A percentile compares a stretch with the other conserved stretches of the same genome.
These are phyloP conservation scores for Eucriotettix oculatus DNA, from an alignment of 2,888 invertebrate genomes.

Conservation along the genomic window DNA sequence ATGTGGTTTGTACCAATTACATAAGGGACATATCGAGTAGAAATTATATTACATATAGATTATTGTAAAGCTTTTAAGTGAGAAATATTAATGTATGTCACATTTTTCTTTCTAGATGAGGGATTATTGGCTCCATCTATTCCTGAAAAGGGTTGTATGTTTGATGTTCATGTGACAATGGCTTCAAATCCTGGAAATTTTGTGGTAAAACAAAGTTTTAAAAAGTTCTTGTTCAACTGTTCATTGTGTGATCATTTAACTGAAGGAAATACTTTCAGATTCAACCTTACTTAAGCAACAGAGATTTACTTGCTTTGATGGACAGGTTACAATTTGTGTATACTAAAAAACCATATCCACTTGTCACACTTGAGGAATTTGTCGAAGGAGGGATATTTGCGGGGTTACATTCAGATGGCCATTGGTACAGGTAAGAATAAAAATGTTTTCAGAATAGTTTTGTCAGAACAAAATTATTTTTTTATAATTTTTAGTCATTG, in stretches of 20 bases:
- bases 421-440: neutral
- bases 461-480: no score
- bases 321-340: neutral
- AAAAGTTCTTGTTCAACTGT: neutral
- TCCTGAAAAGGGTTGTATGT: slow-evolving; percentile 34
- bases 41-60: no score
- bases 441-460: no score
- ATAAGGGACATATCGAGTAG: no score
- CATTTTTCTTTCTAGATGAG: no score
- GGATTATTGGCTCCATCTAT: slow-evolving; percentile 21
- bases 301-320: neutral
- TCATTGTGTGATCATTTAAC: neutral
- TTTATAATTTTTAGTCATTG: no score
- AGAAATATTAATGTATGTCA: no score
- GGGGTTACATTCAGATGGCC: neutral
- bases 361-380: neutral
- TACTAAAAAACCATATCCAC: neutral
- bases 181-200: slow-evolving; percentile 64
- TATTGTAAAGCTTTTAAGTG: no score
- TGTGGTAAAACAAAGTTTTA: slow-evolving; percentile 20
- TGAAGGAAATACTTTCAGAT: neutral
- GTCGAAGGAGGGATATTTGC: neutral
- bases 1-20: no score
- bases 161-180: slow-evolving; percentile 55
- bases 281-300: neutral